A percentile compares a stretch with the other conserved stretches of the same genome.
Evolutionary conservation across 2,888 invertebrate genomes (phyloP).

Genomic region (Scaptodrosophila latifasciaeformis): DNA sequence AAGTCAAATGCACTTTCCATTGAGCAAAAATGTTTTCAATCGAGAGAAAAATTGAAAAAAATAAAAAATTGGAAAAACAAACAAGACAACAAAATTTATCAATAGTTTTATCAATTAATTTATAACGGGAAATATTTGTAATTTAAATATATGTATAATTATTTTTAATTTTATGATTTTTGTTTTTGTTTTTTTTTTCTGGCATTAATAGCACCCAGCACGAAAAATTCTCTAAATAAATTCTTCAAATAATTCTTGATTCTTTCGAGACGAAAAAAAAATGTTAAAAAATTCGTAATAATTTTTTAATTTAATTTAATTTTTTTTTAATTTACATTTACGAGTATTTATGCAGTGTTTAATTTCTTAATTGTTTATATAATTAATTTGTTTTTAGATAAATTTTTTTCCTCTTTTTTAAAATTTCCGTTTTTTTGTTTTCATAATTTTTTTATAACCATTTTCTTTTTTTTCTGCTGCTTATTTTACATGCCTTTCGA

Average conservation of each 20-base stretch:
- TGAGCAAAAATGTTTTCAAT: constrained; percentile 15
- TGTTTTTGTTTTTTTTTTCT: constrained; percentile 27
- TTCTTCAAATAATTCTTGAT: constrained; percentile 25
- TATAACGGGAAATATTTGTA: neutral
- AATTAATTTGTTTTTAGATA: neutral
- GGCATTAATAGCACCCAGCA: constrained; percentile 64
- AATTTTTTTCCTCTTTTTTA: neutral
- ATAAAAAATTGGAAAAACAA: too few relatives aligned
- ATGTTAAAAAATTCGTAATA: neutral
- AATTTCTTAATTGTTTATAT: neutral
- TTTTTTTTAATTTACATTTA: constrained; percentile 7
- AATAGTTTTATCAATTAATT: too few relatives aligned
- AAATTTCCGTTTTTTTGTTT: neutral
- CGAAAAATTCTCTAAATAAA: constrained; percentile 48
- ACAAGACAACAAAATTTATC: neutral
- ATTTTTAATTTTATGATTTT: constrained; percentile 15
- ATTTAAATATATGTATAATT: constrained; percentile 24
- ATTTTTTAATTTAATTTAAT: constrained; percentile 3
- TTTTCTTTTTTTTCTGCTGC: neutral
- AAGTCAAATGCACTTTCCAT: constrained; percentile 13
- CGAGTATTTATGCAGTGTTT: constrained; percentile 13
- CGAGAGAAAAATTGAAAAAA: too few relatives aligned
- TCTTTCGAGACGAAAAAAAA: constrained; percentile 5
- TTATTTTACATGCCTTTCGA: too few relatives aligned
- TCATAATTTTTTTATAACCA: neutral